A percentile compares a stretch with the other conserved stretches of the same genome.
phyloP scores from a whole-genome alignment of 2,113 vertebrate genomes.

The Heloderma charlesbogerti region DNA sequence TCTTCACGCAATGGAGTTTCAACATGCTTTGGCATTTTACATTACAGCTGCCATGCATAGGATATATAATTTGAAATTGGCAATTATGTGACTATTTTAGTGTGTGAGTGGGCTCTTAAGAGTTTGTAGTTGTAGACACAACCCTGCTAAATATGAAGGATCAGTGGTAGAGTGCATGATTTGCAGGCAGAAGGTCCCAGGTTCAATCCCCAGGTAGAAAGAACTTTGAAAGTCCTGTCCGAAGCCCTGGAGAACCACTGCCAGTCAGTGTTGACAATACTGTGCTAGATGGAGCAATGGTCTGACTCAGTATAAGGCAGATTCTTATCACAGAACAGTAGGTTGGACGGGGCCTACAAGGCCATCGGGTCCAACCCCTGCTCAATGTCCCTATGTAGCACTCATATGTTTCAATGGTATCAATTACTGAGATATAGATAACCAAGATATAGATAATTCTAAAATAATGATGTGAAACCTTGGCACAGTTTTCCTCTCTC shows the following conservation, averaged over 20 bases:
- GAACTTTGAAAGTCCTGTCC: background rate
- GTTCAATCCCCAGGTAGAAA: background rate
- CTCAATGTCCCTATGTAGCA: background rate
- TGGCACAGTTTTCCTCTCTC: background rate
- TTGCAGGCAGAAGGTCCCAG: background rate
- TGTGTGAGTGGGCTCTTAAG: background rate
- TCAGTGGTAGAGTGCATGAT: background rate
- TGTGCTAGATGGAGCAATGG: background rate
- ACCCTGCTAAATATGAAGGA: background rate
- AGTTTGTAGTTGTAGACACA: background rate
- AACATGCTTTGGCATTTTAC: background rate
- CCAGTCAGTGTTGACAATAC: background rate
- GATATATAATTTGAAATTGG: background rate
- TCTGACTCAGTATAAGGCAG: background rate
- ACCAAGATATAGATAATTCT: background rate
- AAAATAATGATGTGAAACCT: slow-evolving; percentile 7
- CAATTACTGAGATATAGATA: background rate
- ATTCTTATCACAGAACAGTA: too few relatives aligned
- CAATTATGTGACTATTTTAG: background rate
- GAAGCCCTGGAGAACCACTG: background rate
- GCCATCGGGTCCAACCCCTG: too few relatives aligned
- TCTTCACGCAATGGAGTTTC: background rate
- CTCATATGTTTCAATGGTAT: background rate
- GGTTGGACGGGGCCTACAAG: too few relatives aligned
- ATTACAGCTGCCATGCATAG: background rate